These are phyloP conservation scores for Brachymystax lenok DNA, from an alignment of 2,797 vertebrate genomes.

Conservation along the genomic window DNA sequence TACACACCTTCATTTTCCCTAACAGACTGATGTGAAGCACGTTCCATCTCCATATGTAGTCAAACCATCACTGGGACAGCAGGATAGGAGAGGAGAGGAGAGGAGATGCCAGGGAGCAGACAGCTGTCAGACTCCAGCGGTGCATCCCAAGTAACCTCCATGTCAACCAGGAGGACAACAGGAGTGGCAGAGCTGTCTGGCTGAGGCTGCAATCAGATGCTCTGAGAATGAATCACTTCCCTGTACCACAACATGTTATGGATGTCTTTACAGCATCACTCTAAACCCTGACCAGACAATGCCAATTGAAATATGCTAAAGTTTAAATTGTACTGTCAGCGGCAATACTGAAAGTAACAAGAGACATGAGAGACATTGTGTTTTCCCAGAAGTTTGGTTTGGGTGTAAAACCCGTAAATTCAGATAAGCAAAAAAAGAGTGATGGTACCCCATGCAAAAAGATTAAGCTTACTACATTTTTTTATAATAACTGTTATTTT, in stretches of 20 bases:
- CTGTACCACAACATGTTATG: background rate
- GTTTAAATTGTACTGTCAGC: no score
- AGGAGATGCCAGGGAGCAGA: slow-evolving; percentile 9
- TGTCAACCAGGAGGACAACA: slow-evolving; percentile 18
- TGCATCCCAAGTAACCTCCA: slow-evolving; percentile 22
- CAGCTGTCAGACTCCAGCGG: slow-evolving; percentile 18
- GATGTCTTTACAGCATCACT: background rate
- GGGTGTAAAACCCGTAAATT: no score
- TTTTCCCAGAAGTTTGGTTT: no score
- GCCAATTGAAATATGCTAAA: no score
- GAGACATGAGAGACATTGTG: no score
- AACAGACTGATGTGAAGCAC: slow-evolving; percentile 48
- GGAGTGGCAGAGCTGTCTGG: background rate
- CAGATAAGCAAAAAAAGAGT: no score
- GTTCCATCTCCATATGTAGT: background rate
- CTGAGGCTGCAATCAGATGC: slow-evolving; percentile 1
- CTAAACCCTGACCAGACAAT: background rate
- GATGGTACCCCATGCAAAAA: no score
- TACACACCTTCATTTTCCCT: slow-evolving; percentile 29
- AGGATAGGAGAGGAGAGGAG: background rate
- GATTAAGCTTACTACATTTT: no score
- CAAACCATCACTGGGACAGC: background rate
- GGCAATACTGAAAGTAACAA: no score
- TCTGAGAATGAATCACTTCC: background rate
- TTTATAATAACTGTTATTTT: no score